Evolutionary conservation across 2,113 vertebrate species (phyloP), one percentile per base, ranked within the genome.

Genomic region (Microcebus tavaratra): DNA sequence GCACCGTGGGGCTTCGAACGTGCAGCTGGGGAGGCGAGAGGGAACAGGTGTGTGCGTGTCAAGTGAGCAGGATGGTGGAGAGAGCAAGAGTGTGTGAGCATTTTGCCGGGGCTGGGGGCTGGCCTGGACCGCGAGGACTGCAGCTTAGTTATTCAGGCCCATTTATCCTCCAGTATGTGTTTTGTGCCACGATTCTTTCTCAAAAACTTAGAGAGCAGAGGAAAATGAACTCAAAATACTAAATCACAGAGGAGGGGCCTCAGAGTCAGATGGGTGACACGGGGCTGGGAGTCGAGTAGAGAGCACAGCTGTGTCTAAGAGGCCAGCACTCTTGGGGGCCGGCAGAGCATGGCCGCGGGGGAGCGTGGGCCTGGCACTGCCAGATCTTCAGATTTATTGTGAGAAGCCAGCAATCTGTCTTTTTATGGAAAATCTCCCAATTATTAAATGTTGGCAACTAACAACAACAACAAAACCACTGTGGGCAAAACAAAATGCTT

Each of bases 371-470:
- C 42, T 3, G 21, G 55, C 65, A 53, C 59, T 2, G 36, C 15
- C 63, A 48, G 75, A 39, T 81, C 84, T 57, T 81, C 36, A 14
- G n/a, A 73, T 88, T 13, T 83, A 70, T 75, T 76, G 34, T 76
- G 84, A 63, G 65, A 59, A 91, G 65, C 83, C 42, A 53, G 42
- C 59, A 48, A 29, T 89, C 57, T 70, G 83, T 27, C 34, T 86
- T 78, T 81, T 72, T 53, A 83, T 34, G 78, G 81, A 67, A 75
- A 59, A 68, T 55, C 67, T 92, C 70, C 78, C 81, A 45, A 42
- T 21, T 65, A 59, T 90, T 94, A 81, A 90, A 42, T 27, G n/a
- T 55, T 82, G 85, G 87, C n/a, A 70, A 67, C 61, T 50, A 79
- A 61, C 53, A 76, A 48, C n/a, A 68, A 75, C 63, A 67, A 88